Percentiles rank a stretch among this genome's conserved stretches.
Conservation (phyloP, 2,113 vertebrate species). For the Dermatemys mawii region DNA sequence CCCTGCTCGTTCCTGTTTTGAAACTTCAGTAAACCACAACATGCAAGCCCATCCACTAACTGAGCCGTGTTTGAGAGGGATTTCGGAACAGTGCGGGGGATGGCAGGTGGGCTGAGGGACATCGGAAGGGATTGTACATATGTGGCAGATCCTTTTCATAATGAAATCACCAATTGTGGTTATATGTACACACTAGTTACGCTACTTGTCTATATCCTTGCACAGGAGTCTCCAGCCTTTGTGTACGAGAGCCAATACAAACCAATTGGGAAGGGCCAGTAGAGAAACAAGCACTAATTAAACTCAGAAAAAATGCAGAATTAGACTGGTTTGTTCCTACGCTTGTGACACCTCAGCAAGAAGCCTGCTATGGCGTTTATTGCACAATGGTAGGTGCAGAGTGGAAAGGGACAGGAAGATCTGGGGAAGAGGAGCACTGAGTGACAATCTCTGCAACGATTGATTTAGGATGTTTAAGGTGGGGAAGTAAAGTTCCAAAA, state of each 20-base stretch:
- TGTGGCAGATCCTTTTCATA: neutral
- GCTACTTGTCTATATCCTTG: neutral
- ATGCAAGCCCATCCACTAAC: rapidly evolving
- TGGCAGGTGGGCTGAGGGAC: neutral
- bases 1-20: neutral
- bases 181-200: neutral
- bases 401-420: neutral
- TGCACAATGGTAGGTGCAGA: neutral
- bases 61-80: neutral
- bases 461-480: neutral
- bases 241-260: conserved; percentile 7
- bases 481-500: neutral
- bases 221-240: conserved; percentile 14
- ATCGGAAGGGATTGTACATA: rapidly evolving
- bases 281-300: conserved; percentile 26
- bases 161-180: rapidly evolving
- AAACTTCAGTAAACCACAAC: rapidly evolving
- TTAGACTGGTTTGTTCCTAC: neutral
- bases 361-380: neutral
- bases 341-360: neutral
- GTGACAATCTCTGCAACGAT: neutral
- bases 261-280: neutral
- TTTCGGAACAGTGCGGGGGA: rapidly evolving
- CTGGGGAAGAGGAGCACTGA: neutral
- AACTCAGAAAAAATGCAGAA: neutral